Conservation (phyloP, 2,888 invertebrate species). For the Rugalucina vietnamica region DNA sequence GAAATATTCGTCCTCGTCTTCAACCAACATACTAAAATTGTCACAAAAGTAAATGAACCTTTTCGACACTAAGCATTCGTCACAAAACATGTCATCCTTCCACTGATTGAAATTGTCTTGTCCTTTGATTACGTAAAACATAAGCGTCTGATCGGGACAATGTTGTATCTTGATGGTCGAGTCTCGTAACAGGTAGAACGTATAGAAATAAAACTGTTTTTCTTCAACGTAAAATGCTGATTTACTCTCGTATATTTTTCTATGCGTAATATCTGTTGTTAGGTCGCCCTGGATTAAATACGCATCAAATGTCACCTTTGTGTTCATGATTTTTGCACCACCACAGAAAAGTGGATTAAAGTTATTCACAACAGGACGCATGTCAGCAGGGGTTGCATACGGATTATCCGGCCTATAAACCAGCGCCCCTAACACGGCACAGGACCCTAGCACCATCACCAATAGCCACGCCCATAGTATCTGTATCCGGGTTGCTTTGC, state of each 20-base stretch:
- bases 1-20: conserved; percentile 43
- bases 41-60: conserved; percentile 3
- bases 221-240: conserved; percentile 41
- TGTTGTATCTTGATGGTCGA: conserved; percentile 33
- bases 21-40: neutral
- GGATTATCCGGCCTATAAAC: conserved; percentile 37
- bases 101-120: conserved; percentile 35
- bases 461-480: conserved; percentile 51
- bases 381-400: conserved; percentile 46
- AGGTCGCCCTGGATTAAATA: conserved; percentile 32
- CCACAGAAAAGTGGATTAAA: conserved; percentile 56
- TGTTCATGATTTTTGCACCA: conserved; percentile 27
- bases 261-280: conserved; percentile 3
- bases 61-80: conserved; percentile 39
- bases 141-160: conserved; percentile 21
- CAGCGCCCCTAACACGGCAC: conserved; percentile 36
- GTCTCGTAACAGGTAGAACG: conserved; percentile 41
- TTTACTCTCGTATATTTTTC: neutral
- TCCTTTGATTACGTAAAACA: conserved; percentile 45
- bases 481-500: conserved; percentile 45
- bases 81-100: conserved; percentile 41
- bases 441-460: conserved; percentile 18
- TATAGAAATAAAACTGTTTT: conserved; percentile 34
- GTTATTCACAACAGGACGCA: conserved; percentile 44
- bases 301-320: conserved; percentile 39